A percentile compares a stretch with the other conserved stretches of the same genome.
Evolutionary conservation across 2,888 invertebrate genomes (phyloP).

Genomic region (Protonemura montana): DNA sequence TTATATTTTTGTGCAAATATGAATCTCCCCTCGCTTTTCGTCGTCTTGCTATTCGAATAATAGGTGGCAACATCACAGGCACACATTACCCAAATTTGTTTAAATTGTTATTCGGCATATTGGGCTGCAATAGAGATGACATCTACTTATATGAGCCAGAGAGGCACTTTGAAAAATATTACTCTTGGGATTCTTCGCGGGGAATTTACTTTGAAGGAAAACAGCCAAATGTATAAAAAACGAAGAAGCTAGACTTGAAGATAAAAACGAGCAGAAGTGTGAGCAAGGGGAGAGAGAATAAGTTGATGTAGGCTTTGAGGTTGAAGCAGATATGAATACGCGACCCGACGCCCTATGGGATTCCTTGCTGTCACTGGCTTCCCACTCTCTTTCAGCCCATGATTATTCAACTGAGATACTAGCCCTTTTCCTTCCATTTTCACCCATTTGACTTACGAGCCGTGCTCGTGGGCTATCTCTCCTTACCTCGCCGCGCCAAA

Average conservation of each 20-base stretch:
- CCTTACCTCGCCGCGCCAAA: background rate
- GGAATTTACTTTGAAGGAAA: constrained; percentile 38
- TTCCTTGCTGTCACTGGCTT: constrained; percentile 32
- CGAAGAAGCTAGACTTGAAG: constrained; percentile 33
- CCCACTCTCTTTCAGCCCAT: constrained; percentile 41
- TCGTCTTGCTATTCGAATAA: background rate
- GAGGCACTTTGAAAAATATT: constrained; percentile 39
- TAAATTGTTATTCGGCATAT: constrained; percentile 40
- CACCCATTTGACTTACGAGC: constrained; percentile 35
- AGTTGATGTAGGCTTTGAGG: constrained; percentile 36
- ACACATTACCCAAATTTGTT: constrained; percentile 30
- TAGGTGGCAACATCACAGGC: background rate
- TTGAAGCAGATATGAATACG: constrained; percentile 38
- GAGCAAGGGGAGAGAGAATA: constrained; percentile 35
- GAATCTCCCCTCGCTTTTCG: background rate
- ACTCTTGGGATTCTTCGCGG: constrained; percentile 39
- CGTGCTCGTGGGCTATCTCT: constrained; percentile 19
- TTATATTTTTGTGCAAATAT: background rate
- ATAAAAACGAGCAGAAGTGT: constrained; percentile 40
- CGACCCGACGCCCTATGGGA: constrained; percentile 29
- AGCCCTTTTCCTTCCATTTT: constrained; percentile 39
- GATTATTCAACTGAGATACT: constrained; percentile 41
- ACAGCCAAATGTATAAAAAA: constrained; percentile 40
- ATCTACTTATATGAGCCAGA: constrained; percentile 32
- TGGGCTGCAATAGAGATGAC: constrained; percentile 28